Conservation (phyloP, 2,113 vertebrate species). For the Pheucticus melanocephalus region DNA sequence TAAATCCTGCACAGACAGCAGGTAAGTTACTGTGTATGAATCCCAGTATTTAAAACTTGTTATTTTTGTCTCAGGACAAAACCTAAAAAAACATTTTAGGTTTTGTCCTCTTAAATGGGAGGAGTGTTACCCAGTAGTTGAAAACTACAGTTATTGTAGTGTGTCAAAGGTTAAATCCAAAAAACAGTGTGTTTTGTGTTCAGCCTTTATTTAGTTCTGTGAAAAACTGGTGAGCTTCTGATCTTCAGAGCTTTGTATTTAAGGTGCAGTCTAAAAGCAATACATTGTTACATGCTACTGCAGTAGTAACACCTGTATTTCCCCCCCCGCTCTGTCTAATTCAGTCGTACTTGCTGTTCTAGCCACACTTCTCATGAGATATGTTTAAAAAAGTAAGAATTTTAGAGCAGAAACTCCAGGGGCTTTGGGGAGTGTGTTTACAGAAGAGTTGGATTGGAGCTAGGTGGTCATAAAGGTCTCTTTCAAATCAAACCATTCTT, state of each 20-base stretch:
- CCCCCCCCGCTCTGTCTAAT: background rate
- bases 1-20: conserved; percentile 82
- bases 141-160: background rate
- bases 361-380: background rate
- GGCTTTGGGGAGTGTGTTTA: background rate
- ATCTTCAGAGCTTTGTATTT: background rate
- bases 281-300: background rate
- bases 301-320: background rate
- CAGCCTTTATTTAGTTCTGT: background rate
- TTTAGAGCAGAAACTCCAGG: background rate
- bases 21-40: conserved; percentile 64
- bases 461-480: background rate
- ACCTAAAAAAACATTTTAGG: background rate
- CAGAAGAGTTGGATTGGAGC: background rate
- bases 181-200: background rate
- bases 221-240: background rate
- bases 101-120: background rate
- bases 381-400: background rate
- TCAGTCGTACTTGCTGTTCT: background rate
- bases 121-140: background rate
- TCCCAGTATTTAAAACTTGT: background rate
- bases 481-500: background rate
- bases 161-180: background rate
- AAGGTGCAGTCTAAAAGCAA: background rate
- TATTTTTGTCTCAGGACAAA: background rate